Base-by-base conservation (phyloP, 2,113 vertebrate genomes). In the Jaculus jaculus region DNA sequence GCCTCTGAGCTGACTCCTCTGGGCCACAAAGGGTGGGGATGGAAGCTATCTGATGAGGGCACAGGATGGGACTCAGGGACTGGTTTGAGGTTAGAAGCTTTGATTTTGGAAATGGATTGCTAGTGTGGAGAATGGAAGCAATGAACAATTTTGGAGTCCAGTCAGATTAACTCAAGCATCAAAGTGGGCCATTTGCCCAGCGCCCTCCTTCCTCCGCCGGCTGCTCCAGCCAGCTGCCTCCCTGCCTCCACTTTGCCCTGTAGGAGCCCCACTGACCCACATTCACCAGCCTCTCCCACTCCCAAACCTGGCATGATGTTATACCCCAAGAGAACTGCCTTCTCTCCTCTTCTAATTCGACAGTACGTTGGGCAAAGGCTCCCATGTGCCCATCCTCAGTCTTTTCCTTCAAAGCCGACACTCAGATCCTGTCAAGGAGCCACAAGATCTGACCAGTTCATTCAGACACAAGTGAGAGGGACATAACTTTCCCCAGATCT, bases 141-240 rank as follows among this genome's bases (percentile, higher is more conserved):
- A 37, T 82, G 77, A 89, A 34, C 84, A 54, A 32, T 42, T 87
- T 86, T 61, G 63, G 86, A 94, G 91, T 87, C 86, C 71, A 74
- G 68, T 92, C 83, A 91, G 87, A 74, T 54, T 90, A 92, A 90
- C 88, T 94, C 8, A 16, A 89, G 89, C 91, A 34, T 94, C 93
- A 79, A 74, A 86, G 72, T 86, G 89, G 90, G 63, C 66, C 47
- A 5, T 5, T 60, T 83, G 54, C 28, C 0, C 6, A 6, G 71
- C 18, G 54, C 47, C 34, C 83, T n/a, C 24, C 28, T 65, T 34
- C 23, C 54, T n/a, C 42, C 13, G 2, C 26, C 0, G 0, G 15
- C 83, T n/a, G 37, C 65, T 51, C 73, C 34, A 69, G n/a, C 30
- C 4, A 13, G 1, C 30, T 10, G n/a, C 65, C 84, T 86, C 74